Evolutionary conservation across 2,888 invertebrate genomes (phyloP).

Genomic region (Gandaritis pyraliata): DNA sequence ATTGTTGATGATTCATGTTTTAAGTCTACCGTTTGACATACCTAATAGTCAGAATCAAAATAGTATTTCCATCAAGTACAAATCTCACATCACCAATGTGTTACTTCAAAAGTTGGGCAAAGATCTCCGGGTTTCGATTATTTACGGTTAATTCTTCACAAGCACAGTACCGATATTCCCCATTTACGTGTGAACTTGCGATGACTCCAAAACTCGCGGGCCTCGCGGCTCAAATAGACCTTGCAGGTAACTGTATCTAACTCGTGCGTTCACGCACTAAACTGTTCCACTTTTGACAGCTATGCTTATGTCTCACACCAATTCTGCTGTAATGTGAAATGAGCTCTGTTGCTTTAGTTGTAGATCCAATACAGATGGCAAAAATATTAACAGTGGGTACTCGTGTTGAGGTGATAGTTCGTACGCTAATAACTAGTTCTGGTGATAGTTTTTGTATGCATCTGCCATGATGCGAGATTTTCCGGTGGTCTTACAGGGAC

Average conservation of each 20-base stretch:
- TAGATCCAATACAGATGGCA: neutral
- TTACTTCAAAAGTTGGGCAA: neutral
- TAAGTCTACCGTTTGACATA: neutral
- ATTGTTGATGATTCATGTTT: too few relatives aligned
- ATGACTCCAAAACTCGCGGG: conserved; percentile 11
- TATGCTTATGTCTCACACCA: conserved; percentile 17
- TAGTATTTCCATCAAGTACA: neutral
- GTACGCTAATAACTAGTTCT: too few relatives aligned
- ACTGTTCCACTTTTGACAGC: conserved; percentile 47
- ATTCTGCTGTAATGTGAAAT: neutral
- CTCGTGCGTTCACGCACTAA: conserved; percentile 41
- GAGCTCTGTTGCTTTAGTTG: neutral
- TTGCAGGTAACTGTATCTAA: conserved; percentile 46
- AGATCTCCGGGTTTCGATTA: neutral
- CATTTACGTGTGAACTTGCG: conserved; percentile 27
- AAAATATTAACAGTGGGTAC: neutral
- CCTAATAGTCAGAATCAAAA: too few relatives aligned
- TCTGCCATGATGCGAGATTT: too few relatives aligned
- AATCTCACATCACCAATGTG: neutral
- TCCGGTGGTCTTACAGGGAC: too few relatives aligned
- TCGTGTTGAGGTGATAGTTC: too few relatives aligned
- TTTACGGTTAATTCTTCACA: conserved; percentile 9
- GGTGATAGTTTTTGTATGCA: too few relatives aligned
- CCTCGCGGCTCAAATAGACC: conserved; percentile 24
- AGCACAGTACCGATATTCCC: conserved; percentile 28